Evolutionary conservation across 2,113 vertebrate species (phyloP).

Genomic region (human (Homo sapiens)): DNA sequence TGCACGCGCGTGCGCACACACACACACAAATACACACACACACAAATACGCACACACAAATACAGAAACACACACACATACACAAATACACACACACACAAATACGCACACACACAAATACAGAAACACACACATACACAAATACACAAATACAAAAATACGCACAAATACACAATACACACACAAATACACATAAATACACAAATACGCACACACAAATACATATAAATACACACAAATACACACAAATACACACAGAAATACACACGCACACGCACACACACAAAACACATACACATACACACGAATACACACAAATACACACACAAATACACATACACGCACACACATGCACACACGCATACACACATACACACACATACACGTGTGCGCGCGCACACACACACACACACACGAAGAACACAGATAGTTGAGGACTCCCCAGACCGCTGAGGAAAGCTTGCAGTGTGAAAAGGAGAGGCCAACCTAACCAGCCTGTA

Average conservation of each 20-base stretch:
- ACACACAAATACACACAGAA: too few relatives aligned
- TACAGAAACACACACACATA: fast-evolving
- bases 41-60: too few relatives aligned
- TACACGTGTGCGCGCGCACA: fast-evolving
- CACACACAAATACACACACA: not conserved
- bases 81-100: too few relatives aligned
- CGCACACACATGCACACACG: fast-evolving
- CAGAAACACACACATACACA: too few relatives aligned
- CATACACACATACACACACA: fast-evolving
- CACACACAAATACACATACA: fast-evolving
- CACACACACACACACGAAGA: not conserved
- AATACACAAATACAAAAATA: too few relatives aligned
- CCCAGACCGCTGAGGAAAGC: not conserved
- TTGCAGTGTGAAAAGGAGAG: not conserved
- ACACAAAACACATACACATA: too few relatives aligned
- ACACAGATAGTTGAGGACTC: not conserved
- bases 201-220: fast-evolving
- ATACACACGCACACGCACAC: fast-evolving
- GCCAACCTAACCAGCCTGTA: not conserved
- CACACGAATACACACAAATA: not conserved
- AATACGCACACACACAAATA: too few relatives aligned
- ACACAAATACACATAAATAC: too few relatives aligned
- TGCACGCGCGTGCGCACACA: fast-evolving
- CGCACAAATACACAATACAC: too few relatives aligned
- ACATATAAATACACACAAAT: too few relatives aligned